Evolutionary conservation across 2,888 invertebrate species (phyloP).

Genomic region (Cistogaster globosa): DNA sequence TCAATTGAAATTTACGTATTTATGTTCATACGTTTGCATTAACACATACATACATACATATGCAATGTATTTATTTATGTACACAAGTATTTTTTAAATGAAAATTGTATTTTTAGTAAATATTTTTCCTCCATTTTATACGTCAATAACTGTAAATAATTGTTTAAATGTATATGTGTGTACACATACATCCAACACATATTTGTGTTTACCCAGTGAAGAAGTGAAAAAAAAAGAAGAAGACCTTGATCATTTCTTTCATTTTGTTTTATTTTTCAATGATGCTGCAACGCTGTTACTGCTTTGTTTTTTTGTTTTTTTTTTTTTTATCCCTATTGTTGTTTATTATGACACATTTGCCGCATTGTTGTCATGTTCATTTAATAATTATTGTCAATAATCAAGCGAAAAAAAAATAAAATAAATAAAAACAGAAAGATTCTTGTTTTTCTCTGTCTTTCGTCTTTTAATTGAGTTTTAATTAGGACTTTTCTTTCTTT

Average conservation of each 20-base stretch:
- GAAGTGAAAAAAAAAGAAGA: neutral
- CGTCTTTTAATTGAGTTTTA: slow-evolving; percentile 47
- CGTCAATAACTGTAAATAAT: neutral
- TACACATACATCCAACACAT: neutral
- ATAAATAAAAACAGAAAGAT: slow-evolving; percentile 20
- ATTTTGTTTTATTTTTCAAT: slow-evolving; percentile 29
- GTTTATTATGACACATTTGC: slow-evolving; percentile 47
- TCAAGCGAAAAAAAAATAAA: slow-evolving; percentile 15
- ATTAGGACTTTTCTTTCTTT: slow-evolving; percentile 28
- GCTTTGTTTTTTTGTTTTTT: slow-evolving; percentile 14
- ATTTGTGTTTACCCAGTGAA: neutral
- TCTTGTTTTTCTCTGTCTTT: neutral
- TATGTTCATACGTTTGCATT: too few species aligned
- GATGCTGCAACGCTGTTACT: slow-evolving; percentile 11
- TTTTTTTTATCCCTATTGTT: slow-evolving; percentile 20
- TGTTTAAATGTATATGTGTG: neutral
- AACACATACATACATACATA: too few species aligned
- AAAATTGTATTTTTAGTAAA: neutral
- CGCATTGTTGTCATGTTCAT: slow-evolving; percentile 57
- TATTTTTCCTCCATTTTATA: neutral
- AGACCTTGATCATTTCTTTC: slow-evolving; percentile 47
- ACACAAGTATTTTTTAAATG: too few species aligned
- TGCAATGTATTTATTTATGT: too few species aligned
- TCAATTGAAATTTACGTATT: too few species aligned
- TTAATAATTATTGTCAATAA: slow-evolving; percentile 63